These are phyloP conservation scores for Harmothoe impar DNA, from an alignment of 2,888 invertebrate genomes.

Conservation along the genomic window DNA sequence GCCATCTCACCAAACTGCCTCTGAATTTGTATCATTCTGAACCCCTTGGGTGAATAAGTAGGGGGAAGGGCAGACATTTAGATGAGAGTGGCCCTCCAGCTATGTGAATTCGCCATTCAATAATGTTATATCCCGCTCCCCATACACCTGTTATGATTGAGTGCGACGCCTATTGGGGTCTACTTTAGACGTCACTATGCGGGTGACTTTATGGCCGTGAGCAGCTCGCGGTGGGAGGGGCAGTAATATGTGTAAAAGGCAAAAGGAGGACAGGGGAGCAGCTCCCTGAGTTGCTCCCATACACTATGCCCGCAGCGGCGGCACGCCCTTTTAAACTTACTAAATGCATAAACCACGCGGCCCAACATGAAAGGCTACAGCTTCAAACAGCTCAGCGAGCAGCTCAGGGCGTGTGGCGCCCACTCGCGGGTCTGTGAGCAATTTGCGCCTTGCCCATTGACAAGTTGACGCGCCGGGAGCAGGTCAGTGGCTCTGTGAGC, in stretches of 20 bases:
- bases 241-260: too few relatives aligned
- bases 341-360: constrained; percentile 26
- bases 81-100: too few relatives aligned
- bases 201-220: not conserved
- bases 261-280: too few relatives aligned
- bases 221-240: not conserved
- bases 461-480: constrained; percentile 10
- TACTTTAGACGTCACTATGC: constrained; percentile 20
- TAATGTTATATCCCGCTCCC: too few relatives aligned
- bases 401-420: not conserved
- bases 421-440: not conserved
- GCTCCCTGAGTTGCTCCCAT: not conserved
- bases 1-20: too few relatives aligned
- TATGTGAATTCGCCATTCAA: too few relatives aligned
- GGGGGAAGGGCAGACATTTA: too few relatives aligned
- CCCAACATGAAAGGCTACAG: not conserved
- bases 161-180: not conserved
- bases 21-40: too few relatives aligned
- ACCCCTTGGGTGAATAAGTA: too few relatives aligned
- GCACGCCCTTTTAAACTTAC: constrained; percentile 39
- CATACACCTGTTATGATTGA: not conserved
- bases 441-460: not conserved
- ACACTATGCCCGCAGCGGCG: not conserved
- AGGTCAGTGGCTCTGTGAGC: not conserved
- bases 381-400: constrained; percentile 17